Evolutionary conservation across 2,797 vertebrate genomes (phyloP).

Genomic region (Onychomys torridus): DNA sequence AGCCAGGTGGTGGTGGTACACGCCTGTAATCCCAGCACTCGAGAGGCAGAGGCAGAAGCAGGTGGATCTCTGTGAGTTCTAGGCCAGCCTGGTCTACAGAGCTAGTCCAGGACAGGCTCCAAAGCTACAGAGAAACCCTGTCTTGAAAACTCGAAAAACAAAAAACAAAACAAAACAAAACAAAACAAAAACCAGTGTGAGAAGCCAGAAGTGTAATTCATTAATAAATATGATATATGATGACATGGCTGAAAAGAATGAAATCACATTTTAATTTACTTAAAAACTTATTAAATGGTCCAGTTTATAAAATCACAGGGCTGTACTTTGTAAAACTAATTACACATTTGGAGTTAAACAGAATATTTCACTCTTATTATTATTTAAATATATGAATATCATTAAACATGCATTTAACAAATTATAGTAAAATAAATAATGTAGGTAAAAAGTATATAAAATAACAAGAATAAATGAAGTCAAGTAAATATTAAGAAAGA

Average conservation of each 20-base stretch:
- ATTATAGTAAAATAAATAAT: conserved; percentile 41
- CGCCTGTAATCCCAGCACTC: too few species aligned
- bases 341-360: conserved; percentile 34
- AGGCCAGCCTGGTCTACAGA: too few species aligned
- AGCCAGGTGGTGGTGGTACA: too few species aligned
- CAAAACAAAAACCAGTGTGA: too few species aligned
- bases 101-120: too few species aligned
- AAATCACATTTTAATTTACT: conserved; percentile 31
- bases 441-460: neutral
- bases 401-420: conserved; percentile 16
- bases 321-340: conserved; percentile 25
- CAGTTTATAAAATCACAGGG: conserved; percentile 23
- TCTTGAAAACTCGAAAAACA: too few species aligned
- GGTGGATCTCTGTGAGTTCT: too few species aligned
- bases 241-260: neutral
- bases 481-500: neutral
- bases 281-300: neutral
- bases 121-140: too few species aligned
- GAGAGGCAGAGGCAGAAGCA: too few species aligned
- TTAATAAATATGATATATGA: neutral
- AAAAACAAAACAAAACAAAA: too few species aligned
- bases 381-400: conserved; percentile 58
- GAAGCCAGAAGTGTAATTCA: neutral
- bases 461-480: neutral
- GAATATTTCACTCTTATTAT: conserved; percentile 32